These are phyloP conservation scores for Psittacara wagleri DNA, from an alignment of 2,113 vertebrate species.

Conservation along the genomic window DNA sequence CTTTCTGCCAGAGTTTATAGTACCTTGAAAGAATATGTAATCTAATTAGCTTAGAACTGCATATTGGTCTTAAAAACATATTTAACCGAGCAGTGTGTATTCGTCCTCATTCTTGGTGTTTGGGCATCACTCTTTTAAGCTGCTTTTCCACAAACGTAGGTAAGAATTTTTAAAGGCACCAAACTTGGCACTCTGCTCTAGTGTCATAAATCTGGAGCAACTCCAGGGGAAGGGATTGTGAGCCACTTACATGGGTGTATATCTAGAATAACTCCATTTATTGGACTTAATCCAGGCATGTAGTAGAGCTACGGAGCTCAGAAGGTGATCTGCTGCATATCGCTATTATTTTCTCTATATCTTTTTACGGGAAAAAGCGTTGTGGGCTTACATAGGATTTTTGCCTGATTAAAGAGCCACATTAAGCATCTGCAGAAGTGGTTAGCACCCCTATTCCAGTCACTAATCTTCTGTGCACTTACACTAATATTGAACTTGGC, in stretches of 20 bases:
- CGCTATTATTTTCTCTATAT: background rate
- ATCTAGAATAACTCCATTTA: slow-evolving; percentile 51
- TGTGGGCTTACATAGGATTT: slow-evolving; percentile 20
- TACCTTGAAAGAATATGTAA: background rate
- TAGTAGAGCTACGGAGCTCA: slow-evolving; percentile 33
- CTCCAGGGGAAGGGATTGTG: slow-evolving; percentile 38
- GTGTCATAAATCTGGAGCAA: slow-evolving; percentile 20
- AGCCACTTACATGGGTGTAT: slow-evolving; percentile 49
- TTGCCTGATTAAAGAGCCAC: background rate
- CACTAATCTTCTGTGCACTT: slow-evolving; percentile 25
- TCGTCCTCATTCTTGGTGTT: background rate
- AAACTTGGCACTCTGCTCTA: background rate
- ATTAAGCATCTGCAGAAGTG: background rate
- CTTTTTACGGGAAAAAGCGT: background rate
- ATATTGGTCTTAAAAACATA: background rate
- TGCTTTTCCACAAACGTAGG: background rate
- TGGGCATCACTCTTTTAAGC: background rate
- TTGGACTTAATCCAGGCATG: slow-evolving; percentile 45
- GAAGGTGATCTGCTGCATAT: background rate
- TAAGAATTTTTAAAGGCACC: slow-evolving; percentile 12
- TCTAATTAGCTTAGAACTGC: background rate
- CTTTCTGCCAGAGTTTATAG: background rate
- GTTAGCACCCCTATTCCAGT: slow-evolving; percentile 10
- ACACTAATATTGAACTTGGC: slow-evolving; percentile 43
- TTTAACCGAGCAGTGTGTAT: background rate